These are phyloP conservation scores for Acipenser ruthenus DNA, from an alignment of 2,797 vertebrate species.

Conservation along the genomic window DNA sequence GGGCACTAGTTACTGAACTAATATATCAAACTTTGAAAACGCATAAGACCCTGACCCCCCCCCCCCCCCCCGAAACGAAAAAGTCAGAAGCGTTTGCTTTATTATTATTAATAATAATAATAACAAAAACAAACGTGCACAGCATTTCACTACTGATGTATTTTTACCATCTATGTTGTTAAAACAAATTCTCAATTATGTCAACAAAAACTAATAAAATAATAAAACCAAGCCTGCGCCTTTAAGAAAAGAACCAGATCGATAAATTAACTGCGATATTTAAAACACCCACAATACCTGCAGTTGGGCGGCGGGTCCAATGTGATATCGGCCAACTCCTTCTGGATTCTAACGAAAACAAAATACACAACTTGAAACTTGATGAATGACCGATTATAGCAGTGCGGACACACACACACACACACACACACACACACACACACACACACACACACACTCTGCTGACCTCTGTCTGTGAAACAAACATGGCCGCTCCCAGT, in stretches of 20 bases:
- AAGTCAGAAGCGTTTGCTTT: background rate
- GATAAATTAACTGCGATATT: no score
- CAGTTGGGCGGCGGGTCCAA: constrained; percentile 93
- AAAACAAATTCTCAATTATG: no score
- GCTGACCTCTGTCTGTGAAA: constrained; percentile 15
- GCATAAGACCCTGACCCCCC: background rate
- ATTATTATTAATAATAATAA: no score
- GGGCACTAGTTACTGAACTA: no score
- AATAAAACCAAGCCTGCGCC: background rate
- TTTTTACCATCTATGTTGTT: no score
- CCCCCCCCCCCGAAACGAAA: background rate
- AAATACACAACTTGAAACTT: background rate
- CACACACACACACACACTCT: background rate
- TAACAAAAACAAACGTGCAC: no score
- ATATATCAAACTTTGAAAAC: no score
- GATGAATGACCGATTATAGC: no score
- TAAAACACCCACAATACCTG: constrained; percentile 60
- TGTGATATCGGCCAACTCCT: constrained; percentile 92
- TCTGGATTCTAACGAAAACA: constrained; percentile 78
- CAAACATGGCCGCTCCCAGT: constrained; percentile 21
- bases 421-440: no score
- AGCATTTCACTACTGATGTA: no score
- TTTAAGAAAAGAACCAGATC: background rate
- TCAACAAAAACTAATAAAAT: no score
- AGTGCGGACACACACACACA: background rate